A percentile compares a stretch with the other conserved stretches of the same genome.
Conservation (phyloP, 2,888 invertebrate species). For the Tuta absoluta region DNA sequence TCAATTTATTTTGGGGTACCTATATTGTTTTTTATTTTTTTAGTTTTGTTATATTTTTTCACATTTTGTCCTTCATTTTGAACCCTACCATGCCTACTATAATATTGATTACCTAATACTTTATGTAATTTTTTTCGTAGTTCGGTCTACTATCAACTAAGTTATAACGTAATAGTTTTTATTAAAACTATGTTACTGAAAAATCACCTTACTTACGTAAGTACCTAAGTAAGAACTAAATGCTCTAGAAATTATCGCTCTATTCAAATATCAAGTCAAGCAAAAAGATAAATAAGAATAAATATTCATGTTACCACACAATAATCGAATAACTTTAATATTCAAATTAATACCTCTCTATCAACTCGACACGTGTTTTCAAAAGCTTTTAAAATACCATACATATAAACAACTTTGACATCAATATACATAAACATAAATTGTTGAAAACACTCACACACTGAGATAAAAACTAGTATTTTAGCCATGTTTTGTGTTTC, state of each 20-base stretch:
- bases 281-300: neutral
- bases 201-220: too few relatives aligned
- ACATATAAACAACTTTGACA: slow-evolving; percentile 34
- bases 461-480: slow-evolving; percentile 26
- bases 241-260: too few relatives aligned
- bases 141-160: too few relatives aligned
- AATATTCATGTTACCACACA: neutral
- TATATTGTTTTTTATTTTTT: too few relatives aligned
- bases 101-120: too few relatives aligned
- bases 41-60: too few relatives aligned
- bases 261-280: neutral
- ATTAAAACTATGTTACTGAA: too few relatives aligned
- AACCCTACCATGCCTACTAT: too few relatives aligned
- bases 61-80: too few relatives aligned
- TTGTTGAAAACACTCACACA: slow-evolving; percentile 33
- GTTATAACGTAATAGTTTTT: too few relatives aligned
- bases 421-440: slow-evolving; percentile 28
- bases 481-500: slow-evolving; percentile 31
- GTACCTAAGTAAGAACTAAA: too few relatives aligned
- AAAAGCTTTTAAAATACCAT: slow-evolving; percentile 48
- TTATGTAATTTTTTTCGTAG: too few relatives aligned
- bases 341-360: slow-evolving; percentile 45
- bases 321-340: slow-evolving; percentile 10
- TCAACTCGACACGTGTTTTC: slow-evolving; percentile 49
- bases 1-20: neutral